A percentile compares a stretch with the other conserved stretches of the same genome.
Evolutionary conservation across 2,797 vertebrate genomes (phyloP).

Genomic region (Chromis chromis): DNA sequence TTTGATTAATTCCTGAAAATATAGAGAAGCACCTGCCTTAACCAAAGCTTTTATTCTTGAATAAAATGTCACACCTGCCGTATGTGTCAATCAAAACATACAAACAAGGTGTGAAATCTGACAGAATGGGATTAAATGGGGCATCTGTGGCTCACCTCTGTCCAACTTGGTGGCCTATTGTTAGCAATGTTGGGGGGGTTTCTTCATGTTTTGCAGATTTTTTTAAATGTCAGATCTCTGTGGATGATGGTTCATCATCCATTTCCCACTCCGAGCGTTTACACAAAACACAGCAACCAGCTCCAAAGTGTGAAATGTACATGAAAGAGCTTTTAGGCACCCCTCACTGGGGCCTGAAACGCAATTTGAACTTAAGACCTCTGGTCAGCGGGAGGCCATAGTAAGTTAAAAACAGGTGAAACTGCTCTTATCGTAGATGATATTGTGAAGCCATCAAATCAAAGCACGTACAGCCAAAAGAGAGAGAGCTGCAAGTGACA

Average conservation of each 20-base stretch:
- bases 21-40: constrained; percentile 19
- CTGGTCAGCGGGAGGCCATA: constrained; percentile 82
- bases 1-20: neutral
- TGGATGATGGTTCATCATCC: constrained; percentile 22
- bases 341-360: constrained; percentile 41
- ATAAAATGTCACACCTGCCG: constrained; percentile 53
- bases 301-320: constrained; percentile 46
- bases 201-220: constrained; percentile 7
- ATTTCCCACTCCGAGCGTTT: constrained; percentile 24
- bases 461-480: constrained; percentile 5
- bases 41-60: constrained; percentile 18
- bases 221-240: neutral
- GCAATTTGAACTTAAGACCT: constrained; percentile 90
- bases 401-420: constrained; percentile 72
- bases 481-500: constrained; percentile 29
- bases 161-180: neutral
- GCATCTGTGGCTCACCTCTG: neutral
- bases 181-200: neutral
- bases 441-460: constrained; percentile 29
- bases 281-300: constrained; percentile 33
- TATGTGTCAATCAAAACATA: constrained; percentile 6
- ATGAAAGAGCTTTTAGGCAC: constrained; percentile 49
- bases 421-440: constrained; percentile 14
- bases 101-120: constrained; percentile 8
- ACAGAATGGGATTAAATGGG: constrained; percentile 7